Conservation (phyloP, 1,140 invertebrate genomes). For the Triops longicaudatus region DNA sequence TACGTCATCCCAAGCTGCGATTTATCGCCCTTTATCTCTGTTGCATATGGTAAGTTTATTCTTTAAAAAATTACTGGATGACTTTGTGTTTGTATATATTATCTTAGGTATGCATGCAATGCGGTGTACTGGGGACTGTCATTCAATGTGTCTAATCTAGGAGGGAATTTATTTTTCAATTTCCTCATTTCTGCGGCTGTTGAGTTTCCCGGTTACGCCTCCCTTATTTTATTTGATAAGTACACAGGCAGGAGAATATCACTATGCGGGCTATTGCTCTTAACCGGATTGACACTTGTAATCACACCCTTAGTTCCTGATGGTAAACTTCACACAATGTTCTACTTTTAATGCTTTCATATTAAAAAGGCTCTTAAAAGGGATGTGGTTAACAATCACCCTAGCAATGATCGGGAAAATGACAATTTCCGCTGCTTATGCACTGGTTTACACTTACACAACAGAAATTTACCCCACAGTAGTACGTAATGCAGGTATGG, state of each 20-base stretch:
- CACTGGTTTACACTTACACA: constrained; percentile 37
- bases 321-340: neutral
- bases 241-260: constrained; percentile 26
- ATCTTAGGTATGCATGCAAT: neutral
- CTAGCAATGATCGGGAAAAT: constrained; percentile 41
- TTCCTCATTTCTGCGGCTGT: neutral
- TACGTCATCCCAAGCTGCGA: neutral
- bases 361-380: constrained; percentile 20
- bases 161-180: neutral
- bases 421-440: constrained; percentile 39
- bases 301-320: constrained; percentile 19
- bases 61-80: neutral
- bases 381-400: constrained; percentile 18
- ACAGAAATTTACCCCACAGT: constrained; percentile 27
- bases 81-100: neutral
- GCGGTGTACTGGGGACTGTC: neutral
- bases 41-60: neutral
- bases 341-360: neutral
- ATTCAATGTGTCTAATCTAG: neutral
- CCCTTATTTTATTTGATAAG: constrained; percentile 25
- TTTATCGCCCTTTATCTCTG: neutral
- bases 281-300: constrained; percentile 17
- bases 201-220: neutral
- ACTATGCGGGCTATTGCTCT: neutral
- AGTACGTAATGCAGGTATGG: constrained; percentile 25